Percentiles rank a stretch among this genome's conserved stretches.
These are phyloP conservation scores for Eilema caniola DNA, from an alignment of 2,888 invertebrate genomes.

Conservation along the genomic window DNA sequence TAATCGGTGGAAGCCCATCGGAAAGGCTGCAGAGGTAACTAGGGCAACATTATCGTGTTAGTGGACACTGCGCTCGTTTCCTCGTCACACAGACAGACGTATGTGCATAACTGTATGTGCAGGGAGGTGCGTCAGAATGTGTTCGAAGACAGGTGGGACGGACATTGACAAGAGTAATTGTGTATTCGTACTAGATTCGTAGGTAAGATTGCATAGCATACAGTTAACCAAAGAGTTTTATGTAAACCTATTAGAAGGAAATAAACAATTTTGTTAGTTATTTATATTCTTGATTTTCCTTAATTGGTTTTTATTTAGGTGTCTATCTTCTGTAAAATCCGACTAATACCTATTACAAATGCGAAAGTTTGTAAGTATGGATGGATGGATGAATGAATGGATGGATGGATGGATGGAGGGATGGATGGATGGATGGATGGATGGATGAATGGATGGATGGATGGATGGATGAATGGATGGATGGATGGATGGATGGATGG, in stretches of 20 bases:
- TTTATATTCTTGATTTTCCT: no score
- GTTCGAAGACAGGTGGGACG: slow-evolving; percentile 7
- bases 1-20: slow-evolving; percentile 51
- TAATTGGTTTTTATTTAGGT: background rate
- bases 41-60: slow-evolving; percentile 79
- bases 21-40: slow-evolving; percentile 77
- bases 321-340: background rate
- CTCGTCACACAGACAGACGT: background rate
- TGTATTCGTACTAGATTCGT: slow-evolving; percentile 3
- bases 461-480: no score
- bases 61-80: slow-evolving; percentile 53
- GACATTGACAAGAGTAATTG: slow-evolving; percentile 8
- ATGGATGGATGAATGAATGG: no score
- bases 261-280: no score
- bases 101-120: slow-evolving; percentile 5
- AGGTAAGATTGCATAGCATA: background rate
- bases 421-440: no score
- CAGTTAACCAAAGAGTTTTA: background rate
- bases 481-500: no score
- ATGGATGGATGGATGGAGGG: no score
- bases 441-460: no score
- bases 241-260: background rate
- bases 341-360: no score
- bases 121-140: slow-evolving; percentile 4
- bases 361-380: no score